Percentiles rank a stretch among this genome's conserved stretches.
Conservation (phyloP, 2,888 invertebrate genomes). For the Silvanus unidentatus region DNA sequence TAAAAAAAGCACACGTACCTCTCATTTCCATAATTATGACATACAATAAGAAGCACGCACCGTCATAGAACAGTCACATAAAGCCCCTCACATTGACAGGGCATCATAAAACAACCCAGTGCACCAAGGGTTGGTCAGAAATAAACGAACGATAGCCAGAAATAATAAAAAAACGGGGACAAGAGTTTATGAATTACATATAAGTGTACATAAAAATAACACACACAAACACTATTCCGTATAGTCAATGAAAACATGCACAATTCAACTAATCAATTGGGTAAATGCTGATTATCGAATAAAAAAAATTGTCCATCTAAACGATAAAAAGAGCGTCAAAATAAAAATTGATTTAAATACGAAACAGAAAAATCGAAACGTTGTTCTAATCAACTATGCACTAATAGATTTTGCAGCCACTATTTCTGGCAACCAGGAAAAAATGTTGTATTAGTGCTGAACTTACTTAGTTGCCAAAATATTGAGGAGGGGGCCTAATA, state of each 20-base stretch:
- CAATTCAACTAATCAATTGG: constrained; percentile 15
- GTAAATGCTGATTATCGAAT: background rate
- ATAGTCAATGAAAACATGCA: constrained; percentile 17
- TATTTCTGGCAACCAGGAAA: constrained; percentile 47
- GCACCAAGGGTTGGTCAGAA: too few relatives aligned
- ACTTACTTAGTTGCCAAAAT: constrained; percentile 42
- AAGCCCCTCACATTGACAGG: constrained; percentile 7
- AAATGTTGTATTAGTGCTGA: constrained; percentile 35
- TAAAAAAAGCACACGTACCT: constrained; percentile 27
- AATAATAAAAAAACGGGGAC: background rate
- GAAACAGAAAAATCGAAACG: too few relatives aligned
- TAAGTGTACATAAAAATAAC: constrained; percentile 6
- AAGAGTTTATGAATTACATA: constrained; percentile 2
- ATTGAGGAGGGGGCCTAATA: constrained; percentile 34
- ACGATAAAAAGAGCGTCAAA: too few relatives aligned
- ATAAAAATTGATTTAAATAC: too few relatives aligned
- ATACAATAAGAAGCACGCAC: constrained; percentile 16
- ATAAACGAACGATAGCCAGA: background rate
- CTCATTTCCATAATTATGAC: constrained; percentile 41
- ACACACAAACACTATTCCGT: constrained; percentile 5
- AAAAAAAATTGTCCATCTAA: too few relatives aligned
- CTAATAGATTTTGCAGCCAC: constrained; percentile 39
- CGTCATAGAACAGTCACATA: constrained; percentile 9
- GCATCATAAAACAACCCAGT: constrained; percentile 8
- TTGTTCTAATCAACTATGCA: constrained; percentile 19